Evolutionary conservation across 2,888 invertebrate genomes (phyloP).

Genomic region (Caenorhabditis sp.): DNA sequence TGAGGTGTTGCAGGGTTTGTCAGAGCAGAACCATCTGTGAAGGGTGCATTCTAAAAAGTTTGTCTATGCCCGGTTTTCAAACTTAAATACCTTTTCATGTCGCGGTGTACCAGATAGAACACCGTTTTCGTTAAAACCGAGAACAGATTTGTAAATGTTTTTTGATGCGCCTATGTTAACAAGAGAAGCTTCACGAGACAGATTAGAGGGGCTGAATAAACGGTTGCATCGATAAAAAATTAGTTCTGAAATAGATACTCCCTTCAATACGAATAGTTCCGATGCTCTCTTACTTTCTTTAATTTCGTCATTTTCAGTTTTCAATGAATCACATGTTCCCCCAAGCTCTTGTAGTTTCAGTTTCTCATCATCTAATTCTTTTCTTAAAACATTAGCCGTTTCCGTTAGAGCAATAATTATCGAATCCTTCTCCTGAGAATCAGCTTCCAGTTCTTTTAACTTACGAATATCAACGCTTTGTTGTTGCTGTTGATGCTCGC

Average conservation of each 20-base stretch:
- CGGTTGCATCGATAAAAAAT: neutral
- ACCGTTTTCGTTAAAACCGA: neutral
- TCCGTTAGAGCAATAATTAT: slow-evolving; percentile 32
- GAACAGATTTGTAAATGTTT: neutral
- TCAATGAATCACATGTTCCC: slow-evolving; percentile 28
- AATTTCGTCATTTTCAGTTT: slow-evolving; percentile 31
- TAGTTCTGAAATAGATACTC: neutral
- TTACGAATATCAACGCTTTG: slow-evolving; percentile 59
- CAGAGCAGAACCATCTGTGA: too few relatives aligned
- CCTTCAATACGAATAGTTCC: too few relatives aligned
- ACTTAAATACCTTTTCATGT: neutral
- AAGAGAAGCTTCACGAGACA: neutral
- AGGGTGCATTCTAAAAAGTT: too few relatives aligned
- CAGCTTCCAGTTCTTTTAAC: slow-evolving; percentile 45
- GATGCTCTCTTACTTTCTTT: slow-evolving; percentile 32
- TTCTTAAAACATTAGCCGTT: slow-evolving; percentile 12
- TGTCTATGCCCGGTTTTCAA: too few relatives aligned
- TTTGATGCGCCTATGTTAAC: too few relatives aligned
- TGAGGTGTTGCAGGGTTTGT: too few relatives aligned
- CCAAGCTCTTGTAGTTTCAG: slow-evolving; percentile 30
- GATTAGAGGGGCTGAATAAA: neutral
- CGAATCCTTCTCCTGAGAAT: slow-evolving; percentile 47
- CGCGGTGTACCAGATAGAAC: neutral
- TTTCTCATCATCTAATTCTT: slow-evolving; percentile 46
- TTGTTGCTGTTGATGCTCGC: slow-evolving; percentile 27